phyloP scores from a whole-genome alignment of 2,113 vertebrate genomes.

The Nyctereutes procyonoides region DNA sequence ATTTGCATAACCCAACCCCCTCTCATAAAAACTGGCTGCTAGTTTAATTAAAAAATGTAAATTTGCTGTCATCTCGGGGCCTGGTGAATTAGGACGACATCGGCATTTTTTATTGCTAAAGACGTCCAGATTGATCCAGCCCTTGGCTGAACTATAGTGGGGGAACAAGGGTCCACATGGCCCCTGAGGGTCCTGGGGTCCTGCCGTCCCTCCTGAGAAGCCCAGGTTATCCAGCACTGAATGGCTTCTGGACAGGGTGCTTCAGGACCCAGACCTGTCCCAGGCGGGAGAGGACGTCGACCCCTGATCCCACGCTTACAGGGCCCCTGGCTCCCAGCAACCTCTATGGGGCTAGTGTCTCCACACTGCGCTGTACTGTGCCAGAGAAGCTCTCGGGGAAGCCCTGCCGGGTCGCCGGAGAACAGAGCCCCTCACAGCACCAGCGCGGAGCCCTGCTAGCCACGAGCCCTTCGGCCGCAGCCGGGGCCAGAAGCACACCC shows the following conservation, averaged over 20 bases:
- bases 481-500: conserved; percentile 54
- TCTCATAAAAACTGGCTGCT: conserved; percentile 99
- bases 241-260: not conserved
- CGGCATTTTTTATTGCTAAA: conserved; percentile 99
- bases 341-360: not conserved
- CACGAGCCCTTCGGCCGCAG: conserved; percentile 28
- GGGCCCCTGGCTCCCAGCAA: not conserved
- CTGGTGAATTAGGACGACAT: conserved; percentile 99
- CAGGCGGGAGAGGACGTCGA: accelerated
- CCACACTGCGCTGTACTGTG: not conserved
- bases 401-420: not conserved
- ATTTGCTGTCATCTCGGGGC: conserved; percentile 99
- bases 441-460: not conserved
- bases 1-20: conserved; percentile 99
- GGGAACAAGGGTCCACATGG: conserved; percentile 87
- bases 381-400: not conserved
- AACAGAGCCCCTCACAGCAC: not conserved
- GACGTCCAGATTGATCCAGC: conserved; percentile 99
- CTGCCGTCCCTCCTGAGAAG: conserved; percentile 73
- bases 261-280: not conserved
- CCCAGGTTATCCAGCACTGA: conserved; percentile 54
- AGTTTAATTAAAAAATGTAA: conserved; percentile 99
- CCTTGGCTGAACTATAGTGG: conserved; percentile 91
- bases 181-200: conserved; percentile 73
- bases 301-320: accelerated